A percentile compares a stretch with the other conserved stretches of the same genome.
phyloP scores from a whole-genome alignment of 2,888 invertebrate species.

The Drosophila limbata region DNA sequence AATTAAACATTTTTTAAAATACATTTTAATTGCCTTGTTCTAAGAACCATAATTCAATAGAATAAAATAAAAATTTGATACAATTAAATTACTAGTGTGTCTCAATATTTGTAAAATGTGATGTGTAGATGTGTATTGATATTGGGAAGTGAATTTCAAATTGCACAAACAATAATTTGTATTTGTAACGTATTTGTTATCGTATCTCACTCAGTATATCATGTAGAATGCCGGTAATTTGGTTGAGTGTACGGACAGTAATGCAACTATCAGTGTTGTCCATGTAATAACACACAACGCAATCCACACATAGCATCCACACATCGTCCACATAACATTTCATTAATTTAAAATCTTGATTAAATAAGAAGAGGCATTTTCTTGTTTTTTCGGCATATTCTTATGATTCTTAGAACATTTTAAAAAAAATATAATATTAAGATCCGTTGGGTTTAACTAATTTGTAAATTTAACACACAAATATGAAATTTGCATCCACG shows the following conservation, averaged over 20 bases:
- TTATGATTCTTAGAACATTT: no score
- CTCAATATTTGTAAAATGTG: background rate
- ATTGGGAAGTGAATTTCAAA: background rate
- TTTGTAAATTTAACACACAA: background rate
- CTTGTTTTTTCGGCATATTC: no score
- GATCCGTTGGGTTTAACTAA: no score
- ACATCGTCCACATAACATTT: background rate
- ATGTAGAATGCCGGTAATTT: constrained; percentile 2
- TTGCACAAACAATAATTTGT: background rate
- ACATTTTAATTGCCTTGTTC: background rate
- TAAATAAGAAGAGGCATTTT: no score
- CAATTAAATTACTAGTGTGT: no score
- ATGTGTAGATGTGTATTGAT: background rate
- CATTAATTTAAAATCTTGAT: background rate
- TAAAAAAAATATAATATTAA: no score
- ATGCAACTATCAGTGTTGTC: constrained; percentile 6
- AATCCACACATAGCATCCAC: constrained; percentile 2
- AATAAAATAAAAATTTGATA: background rate
- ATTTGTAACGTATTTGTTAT: background rate
- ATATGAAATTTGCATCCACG: background rate
- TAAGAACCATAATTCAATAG: background rate
- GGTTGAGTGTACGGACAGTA: constrained; percentile 25
- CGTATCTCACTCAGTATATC: background rate
- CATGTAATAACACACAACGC: constrained; percentile 35
- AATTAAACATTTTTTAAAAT: background rate